Evolutionary conservation across 2,888 invertebrate genomes (phyloP).

Genomic region (Oscheius sp.): DNA sequence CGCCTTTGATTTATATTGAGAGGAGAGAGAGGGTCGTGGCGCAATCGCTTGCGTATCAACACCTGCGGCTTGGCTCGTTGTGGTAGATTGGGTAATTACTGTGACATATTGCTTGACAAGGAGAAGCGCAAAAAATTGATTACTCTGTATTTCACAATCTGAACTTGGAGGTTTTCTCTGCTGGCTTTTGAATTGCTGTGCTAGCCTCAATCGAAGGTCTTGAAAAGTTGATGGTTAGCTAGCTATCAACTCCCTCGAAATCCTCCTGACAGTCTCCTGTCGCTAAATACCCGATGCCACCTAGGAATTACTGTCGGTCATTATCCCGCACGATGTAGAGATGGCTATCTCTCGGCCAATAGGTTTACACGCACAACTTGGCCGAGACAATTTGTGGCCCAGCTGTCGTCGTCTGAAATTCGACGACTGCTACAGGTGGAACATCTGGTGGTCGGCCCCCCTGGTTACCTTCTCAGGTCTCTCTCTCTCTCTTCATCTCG

Average conservation of each 20-base stretch:
- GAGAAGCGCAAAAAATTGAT: background rate
- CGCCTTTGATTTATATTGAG: constrained; percentile 11
- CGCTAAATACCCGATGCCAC: too few species aligned
- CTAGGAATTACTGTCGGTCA: background rate
- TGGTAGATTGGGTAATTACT: background rate
- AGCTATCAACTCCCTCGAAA: background rate
- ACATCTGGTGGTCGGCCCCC: background rate
- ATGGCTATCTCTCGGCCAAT: background rate
- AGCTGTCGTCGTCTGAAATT: constrained; percentile 4
- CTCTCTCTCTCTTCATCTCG: background rate
- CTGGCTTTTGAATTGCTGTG: background rate
- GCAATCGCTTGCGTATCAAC: constrained; percentile 1
- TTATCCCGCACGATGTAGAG: constrained; percentile 8
- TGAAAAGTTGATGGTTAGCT: too few species aligned
- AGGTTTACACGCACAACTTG: constrained; percentile 11
- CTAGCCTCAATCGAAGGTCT: too few species aligned
- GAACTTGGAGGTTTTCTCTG: background rate
- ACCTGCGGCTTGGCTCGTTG: background rate
- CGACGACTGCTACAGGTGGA: constrained; percentile 5
- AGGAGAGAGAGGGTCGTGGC: background rate
- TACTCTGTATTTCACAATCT: background rate
- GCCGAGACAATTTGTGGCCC: background rate
- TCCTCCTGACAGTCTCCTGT: too few species aligned
- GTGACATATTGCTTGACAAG: background rate
- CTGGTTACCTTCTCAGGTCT: background rate